A percentile compares a stretch with the other conserved stretches of the same genome.
Conservation (phyloP, 2,113 vertebrate species). For the Serilophus lunatus region DNA sequence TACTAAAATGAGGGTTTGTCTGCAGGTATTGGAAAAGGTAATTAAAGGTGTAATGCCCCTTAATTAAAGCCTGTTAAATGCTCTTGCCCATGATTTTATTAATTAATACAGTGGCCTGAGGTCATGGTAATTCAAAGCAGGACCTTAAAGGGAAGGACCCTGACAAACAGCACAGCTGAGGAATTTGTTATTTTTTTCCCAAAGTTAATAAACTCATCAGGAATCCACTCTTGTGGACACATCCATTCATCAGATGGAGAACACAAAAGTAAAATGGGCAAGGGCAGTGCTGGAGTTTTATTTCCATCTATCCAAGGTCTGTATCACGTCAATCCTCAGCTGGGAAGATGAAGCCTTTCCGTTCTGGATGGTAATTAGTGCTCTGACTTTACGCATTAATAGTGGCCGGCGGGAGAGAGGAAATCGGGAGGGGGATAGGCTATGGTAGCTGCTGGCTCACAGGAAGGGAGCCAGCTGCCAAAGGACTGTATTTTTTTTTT, state of each 20-base stretch:
- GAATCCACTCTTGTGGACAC: background rate
- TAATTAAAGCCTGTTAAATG: conserved; percentile 4
- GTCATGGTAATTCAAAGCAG: background rate
- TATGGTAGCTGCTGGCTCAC: background rate
- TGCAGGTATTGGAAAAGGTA: background rate
- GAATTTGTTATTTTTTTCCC: background rate
- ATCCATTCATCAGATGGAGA: background rate
- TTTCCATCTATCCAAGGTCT: background rate
- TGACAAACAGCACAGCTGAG: background rate
- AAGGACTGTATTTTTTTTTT: accelerated
- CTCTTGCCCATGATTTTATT: background rate
- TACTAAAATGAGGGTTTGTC: background rate
- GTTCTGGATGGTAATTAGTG: background rate
- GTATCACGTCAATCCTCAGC: background rate
- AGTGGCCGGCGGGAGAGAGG: background rate
- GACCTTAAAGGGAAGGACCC: background rate
- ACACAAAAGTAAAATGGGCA: background rate
- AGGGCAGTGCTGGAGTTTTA: background rate
- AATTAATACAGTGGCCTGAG: background rate
- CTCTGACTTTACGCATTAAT: background rate
- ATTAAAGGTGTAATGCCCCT: background rate
- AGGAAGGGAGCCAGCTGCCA: conserved; percentile 34
- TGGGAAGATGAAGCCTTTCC: background rate
- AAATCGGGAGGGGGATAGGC: background rate
- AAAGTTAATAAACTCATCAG: background rate